A percentile compares a stretch with the other conserved stretches of the same genome.
Evolutionary conservation across 1,140 invertebrate genomes (phyloP).

Genomic region (Dreissena polymorpha): DNA sequence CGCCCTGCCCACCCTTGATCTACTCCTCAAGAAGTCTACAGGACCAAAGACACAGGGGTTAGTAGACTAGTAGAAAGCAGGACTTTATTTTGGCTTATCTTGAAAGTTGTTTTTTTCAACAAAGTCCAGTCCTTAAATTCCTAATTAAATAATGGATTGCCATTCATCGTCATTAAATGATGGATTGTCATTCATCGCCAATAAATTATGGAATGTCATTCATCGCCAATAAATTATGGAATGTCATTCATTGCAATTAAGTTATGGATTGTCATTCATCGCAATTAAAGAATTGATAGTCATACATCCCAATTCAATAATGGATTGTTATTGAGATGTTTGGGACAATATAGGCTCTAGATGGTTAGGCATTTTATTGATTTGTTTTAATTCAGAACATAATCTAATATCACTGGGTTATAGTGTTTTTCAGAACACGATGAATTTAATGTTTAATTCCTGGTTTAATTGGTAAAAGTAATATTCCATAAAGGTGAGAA

Average conservation of each 20-base stretch:
- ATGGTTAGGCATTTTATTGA: not conserved
- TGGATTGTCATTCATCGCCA: not conserved
- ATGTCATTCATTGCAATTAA: not conserved
- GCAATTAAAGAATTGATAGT: too few species aligned
- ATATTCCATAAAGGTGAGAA: too few species aligned
- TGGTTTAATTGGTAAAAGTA: too few species aligned
- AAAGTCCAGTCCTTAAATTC: not conserved
- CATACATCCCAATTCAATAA: not conserved
- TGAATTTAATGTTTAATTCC: too few species aligned
- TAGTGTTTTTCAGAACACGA: too few species aligned
- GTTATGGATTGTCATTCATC: not conserved
- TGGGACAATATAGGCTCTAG: not conserved
- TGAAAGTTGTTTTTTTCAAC: not conserved
- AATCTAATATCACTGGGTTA: too few species aligned
- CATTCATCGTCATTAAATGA: not conserved
- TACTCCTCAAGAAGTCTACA: slow-evolving; percentile 69
- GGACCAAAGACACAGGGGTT: slow-evolving; percentile 38
- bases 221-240: too few species aligned
- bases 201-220: not conserved
- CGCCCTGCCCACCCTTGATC: slow-evolving; percentile 74
- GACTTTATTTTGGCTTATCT: not conserved
- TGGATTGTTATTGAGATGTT: not conserved
- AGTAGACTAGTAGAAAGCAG: not conserved
- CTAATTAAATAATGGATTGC: not conserved
- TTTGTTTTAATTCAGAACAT: not conserved